These are phyloP conservation scores for Amaurobius ferox DNA, from an alignment of 2,888 invertebrate genomes.

Conservation along the genomic window DNA sequence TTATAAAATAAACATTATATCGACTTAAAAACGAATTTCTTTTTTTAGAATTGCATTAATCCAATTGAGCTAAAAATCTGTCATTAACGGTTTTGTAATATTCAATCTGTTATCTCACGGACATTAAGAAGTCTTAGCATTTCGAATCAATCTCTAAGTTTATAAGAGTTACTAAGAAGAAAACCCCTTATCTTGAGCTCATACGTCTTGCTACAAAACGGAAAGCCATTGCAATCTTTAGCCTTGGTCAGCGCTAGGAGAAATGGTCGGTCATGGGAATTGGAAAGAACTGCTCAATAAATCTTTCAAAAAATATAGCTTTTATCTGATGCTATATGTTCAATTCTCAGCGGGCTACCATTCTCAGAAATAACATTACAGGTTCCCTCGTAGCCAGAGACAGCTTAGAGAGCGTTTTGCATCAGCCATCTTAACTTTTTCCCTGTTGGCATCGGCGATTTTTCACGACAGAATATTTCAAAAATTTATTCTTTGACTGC, in stretches of 20 bases:
- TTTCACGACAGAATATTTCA: constrained; percentile 2
- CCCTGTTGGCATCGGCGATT: background rate
- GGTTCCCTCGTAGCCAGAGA: constrained; percentile 61
- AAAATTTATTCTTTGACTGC: background rate
- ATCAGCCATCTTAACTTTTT: constrained; percentile 40
- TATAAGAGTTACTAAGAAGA: constrained; percentile 49
- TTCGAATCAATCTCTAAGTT: background rate
- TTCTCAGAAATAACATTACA: constrained; percentile 60
- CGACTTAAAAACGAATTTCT: too few species aligned
- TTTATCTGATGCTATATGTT: constrained; percentile 65
- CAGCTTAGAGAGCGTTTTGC: constrained; percentile 69
- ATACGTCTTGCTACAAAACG: constrained; percentile 45
- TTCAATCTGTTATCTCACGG: too few species aligned
- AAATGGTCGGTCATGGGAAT: constrained; percentile 67
- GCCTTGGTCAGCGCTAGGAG: constrained; percentile 68
- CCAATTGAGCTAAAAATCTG: too few species aligned
- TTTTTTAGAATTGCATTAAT: too few species aligned
- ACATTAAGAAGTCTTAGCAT: background rate
- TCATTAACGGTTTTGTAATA: too few species aligned
- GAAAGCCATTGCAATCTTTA: constrained; percentile 61
- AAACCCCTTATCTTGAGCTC: constrained; percentile 45
- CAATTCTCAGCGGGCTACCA: constrained; percentile 61
- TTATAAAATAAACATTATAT: too few species aligned
- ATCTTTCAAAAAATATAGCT: constrained; percentile 72
- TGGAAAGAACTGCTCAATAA: constrained; percentile 69